Conservation (phyloP, 2,888 invertebrate genomes). For the Drosophila lutescens region DNA sequence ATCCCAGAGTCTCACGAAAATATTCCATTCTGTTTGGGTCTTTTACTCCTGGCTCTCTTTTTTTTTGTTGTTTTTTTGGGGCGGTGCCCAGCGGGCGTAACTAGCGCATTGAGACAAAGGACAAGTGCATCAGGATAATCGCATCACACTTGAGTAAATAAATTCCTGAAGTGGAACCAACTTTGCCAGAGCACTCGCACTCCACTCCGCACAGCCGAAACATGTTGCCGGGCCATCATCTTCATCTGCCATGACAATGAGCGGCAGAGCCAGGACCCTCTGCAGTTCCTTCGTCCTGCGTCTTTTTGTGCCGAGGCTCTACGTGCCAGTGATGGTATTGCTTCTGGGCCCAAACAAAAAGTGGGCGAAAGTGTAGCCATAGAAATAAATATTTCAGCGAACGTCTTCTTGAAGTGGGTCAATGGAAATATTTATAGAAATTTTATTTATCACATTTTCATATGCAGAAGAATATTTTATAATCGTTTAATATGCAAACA, state of each 20-base stretch:
- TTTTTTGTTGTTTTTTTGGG: conserved; percentile 22
- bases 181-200: conserved; percentile 44
- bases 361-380: not conserved
- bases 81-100: conserved; percentile 37
- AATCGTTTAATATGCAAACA: too few species aligned
- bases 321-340: conserved; percentile 26
- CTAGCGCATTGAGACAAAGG: conserved; percentile 60
- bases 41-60: not conserved
- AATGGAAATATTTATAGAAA: not conserved
- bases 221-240: conserved; percentile 39
- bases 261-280: conserved; percentile 11
- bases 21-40: conserved; percentile 16
- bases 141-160: conserved; percentile 80
- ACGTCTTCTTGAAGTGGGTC: not conserved
- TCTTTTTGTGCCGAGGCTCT: conserved; percentile 25
- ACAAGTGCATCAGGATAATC: conserved; percentile 76
- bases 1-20: not conserved
- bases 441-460: not conserved
- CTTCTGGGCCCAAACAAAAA: not conserved
- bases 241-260: conserved; percentile 27
- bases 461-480: not conserved
- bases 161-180: conserved; percentile 73
- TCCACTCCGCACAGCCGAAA: conserved; percentile 45
- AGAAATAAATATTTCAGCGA: not conserved
- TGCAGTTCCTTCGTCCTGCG: conserved; percentile 4